Evolutionary conservation across 2,888 invertebrate species (phyloP), one percentile per base, ranked within the genome.

Genomic region (Dynastes hyllus): DNA sequence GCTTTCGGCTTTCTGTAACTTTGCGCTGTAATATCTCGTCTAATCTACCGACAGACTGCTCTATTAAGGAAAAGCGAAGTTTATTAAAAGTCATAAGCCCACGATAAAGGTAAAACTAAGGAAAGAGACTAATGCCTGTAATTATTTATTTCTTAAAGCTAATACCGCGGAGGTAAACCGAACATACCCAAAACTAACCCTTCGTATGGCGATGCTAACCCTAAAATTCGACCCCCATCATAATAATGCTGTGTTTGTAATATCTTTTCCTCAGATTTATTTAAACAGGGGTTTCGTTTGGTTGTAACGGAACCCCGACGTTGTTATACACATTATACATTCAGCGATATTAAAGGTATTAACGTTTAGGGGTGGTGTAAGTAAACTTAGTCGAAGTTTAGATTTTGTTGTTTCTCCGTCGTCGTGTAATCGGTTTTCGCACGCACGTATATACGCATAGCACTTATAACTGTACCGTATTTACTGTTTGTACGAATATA

Each of bases 131-230:
- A 73, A 73, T 73, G 40, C 58, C 58, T 73, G 40, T 76, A 79
- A 50, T 61, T 76, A 81, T 83, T 82, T 82, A 82, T 83, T 78
- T 79, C 80, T 80, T 79, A 78, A 79, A 81, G 82, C 81, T 83
- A 80, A 81, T 81, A 83, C 83, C 83, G 80, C 83, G 76, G 79
- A 82, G 82, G 83, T 83, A 83, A 83, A 81, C 83, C 83, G 80
- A 82, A 83, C 82, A 83, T 81, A 81, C 82, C 83, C 81, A 81
- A 53, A 67, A 77, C 66, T 67, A 77, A 77, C 77, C 77, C 77
- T 67, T 53, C 22, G 67, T 29, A 51, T 22, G 9, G 45, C 22
- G 70, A 71, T 79, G 77, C 78, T 80, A 80, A 81, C 82, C 82
- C 83, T 61, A 71, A 78, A 78, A 73, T 73, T 73, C 73, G 73